These are phyloP conservation scores for Luscinia luscinia DNA, from an alignment of 2,797 vertebrate species.

Conservation along the genomic window DNA sequence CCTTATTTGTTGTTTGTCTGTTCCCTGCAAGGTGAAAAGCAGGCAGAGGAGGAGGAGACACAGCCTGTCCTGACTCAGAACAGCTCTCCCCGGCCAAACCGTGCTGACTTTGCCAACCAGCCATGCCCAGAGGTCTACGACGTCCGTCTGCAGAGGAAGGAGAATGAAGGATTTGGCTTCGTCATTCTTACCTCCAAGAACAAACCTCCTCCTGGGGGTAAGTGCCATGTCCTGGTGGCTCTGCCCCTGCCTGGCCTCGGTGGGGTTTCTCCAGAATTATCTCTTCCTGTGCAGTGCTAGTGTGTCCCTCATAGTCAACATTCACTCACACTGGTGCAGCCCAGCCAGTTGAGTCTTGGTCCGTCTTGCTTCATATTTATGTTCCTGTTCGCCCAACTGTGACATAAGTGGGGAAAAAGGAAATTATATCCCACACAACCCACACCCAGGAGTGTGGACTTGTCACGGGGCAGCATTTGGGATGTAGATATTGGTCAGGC, in stretches of 20 bases:
- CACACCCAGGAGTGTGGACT: not conserved
- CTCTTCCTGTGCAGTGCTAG: not conserved
- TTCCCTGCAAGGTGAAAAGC: conserved; percentile 74
- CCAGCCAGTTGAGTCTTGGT: not conserved
- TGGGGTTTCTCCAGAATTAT: not conserved
- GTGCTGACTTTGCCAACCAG: conserved; percentile 68
- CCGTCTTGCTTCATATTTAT: not conserved
- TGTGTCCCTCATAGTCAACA: not conserved
- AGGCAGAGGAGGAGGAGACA: conserved; percentile 72
- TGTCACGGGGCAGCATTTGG: not conserved
- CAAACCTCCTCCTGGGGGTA: conserved; percentile 95
- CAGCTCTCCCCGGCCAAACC: conserved; percentile 81
- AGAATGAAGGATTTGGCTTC: conserved; percentile 97
- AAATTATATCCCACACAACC: not conserved
- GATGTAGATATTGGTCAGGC: not conserved
- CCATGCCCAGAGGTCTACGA: conserved; percentile 84
- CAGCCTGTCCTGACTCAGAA: conserved; percentile 78
- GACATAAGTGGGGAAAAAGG: not conserved
- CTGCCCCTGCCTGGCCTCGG: accelerated
- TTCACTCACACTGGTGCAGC: not conserved
- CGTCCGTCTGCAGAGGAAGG: conserved; percentile 88
- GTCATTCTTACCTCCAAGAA: conserved; percentile 98
- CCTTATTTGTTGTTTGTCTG: not conserved
- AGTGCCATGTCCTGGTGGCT: not conserved
- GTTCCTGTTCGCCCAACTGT: not conserved